These are phyloP conservation scores for Drosophila tanythrix DNA, from an alignment of 2,888 invertebrate genomes.

Conservation along the genomic window DNA sequence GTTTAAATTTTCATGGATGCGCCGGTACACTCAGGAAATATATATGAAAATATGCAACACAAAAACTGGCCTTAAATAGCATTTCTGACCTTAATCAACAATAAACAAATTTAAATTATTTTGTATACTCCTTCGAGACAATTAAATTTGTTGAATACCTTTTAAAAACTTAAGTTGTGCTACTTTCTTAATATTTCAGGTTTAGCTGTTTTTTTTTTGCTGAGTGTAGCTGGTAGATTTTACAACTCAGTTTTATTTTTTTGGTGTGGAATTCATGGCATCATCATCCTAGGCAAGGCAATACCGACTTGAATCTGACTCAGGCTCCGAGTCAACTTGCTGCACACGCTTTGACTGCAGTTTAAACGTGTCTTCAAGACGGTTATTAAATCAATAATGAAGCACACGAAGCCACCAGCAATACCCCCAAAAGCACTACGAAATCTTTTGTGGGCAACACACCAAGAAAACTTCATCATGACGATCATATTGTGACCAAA, in stretches of 20 bases:
- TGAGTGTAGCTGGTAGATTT: conserved; percentile 13
- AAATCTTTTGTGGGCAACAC: conserved; percentile 40
- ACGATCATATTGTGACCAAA: conserved; percentile 38
- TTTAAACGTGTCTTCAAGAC: conserved; percentile 79
- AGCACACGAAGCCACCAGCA: conserved; percentile 74
- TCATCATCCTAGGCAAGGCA: conserved; percentile 67
- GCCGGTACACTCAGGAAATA: not conserved
- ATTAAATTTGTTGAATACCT: not conserved
- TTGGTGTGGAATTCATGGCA: conserved; percentile 72
- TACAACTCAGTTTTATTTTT: conserved; percentile 54
- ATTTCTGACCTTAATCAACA: not conserved
- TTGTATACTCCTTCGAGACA: not conserved
- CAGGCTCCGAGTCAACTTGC: conserved; percentile 49
- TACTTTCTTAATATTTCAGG: not conserved
- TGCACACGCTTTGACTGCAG: conserved; percentile 64
- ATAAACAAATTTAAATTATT: not conserved
- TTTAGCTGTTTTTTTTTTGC: not conserved
- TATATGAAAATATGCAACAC: no score
- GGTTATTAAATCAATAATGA: conserved; percentile 84
- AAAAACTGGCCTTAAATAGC: not conserved
- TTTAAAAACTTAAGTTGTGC: not conserved
- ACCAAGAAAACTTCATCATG: conserved; percentile 48
- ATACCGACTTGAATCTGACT: conserved; percentile 45
- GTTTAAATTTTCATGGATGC: conserved; percentile 52
- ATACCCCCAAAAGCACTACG: conserved; percentile 36